Conservation (phyloP, 2,113 vertebrate genomes). For the Plestiodon gilberti region DNA sequence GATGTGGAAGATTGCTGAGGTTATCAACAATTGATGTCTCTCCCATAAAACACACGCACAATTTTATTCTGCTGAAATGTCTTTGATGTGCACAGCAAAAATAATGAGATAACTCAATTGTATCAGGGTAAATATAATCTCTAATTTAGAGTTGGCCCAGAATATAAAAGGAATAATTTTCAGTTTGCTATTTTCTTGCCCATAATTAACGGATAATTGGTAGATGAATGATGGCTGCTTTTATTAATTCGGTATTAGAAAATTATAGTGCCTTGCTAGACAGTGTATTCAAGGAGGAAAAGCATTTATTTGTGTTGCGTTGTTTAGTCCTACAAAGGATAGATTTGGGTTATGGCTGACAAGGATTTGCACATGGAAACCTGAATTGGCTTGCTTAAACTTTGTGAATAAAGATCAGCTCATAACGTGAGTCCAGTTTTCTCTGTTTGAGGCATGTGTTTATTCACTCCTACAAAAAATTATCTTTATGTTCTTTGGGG, state of each 20-base stretch:
- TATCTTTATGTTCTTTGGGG: slow-evolving; percentile 12
- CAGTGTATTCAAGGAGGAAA: slow-evolving; percentile 4
- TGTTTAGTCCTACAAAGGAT: slow-evolving; percentile 17
- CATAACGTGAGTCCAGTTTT: slow-evolving; percentile 15
- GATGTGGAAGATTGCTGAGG: background rate
- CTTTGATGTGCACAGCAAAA: background rate
- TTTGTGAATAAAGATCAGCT: slow-evolving; percentile 18
- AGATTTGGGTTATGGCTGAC: slow-evolving; percentile 19
- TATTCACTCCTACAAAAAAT: background rate
- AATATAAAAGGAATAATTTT: background rate
- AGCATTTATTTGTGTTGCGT: background rate
- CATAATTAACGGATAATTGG: background rate
- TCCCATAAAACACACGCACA: background rate
- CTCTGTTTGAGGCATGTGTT: background rate
- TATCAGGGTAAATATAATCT: background rate
- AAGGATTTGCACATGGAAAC: slow-evolving; percentile 28
- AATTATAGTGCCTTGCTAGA: slow-evolving; percentile 14
- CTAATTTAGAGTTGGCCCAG: slow-evolving; percentile 31
- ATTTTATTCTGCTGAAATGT: background rate
- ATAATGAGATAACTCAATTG: background rate
- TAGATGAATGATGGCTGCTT: slow-evolving; percentile 1
- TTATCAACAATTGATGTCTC: background rate
- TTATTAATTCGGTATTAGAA: slow-evolving; percentile 17
- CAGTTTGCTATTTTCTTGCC: background rate
- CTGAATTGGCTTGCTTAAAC: slow-evolving; percentile 6